Percentiles rank a stretch among this genome's conserved stretches.
Evolutionary conservation across 2,888 invertebrate genomes (phyloP).

Genomic region (Synergus gifuensis): DNA sequence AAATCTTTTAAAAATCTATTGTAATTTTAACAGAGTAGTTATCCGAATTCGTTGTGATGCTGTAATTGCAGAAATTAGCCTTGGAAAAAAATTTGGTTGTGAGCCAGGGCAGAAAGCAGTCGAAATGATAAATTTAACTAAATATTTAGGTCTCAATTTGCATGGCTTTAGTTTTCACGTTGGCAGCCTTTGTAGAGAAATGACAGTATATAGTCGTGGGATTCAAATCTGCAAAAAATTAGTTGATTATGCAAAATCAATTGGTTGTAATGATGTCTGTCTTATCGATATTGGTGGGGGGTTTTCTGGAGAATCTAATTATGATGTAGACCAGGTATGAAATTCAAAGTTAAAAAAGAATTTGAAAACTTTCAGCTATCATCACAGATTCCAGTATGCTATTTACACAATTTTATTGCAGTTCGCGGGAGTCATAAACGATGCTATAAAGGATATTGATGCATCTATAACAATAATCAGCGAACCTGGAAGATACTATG

Average conservation of each 20-base stretch:
- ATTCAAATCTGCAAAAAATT: slow-evolving; percentile 78
- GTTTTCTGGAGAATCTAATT: slow-evolving; percentile 78
- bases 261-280: slow-evolving; percentile 79
- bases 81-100: slow-evolving; percentile 72
- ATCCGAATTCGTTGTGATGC: slow-evolving; percentile 70
- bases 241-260: slow-evolving; percentile 77
- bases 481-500: slow-evolving; percentile 84
- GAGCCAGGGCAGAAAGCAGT: slow-evolving; percentile 65
- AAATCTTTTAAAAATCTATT: not conserved
- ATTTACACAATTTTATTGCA: slow-evolving; percentile 42
- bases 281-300: slow-evolving; percentile 83
- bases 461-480: slow-evolving; percentile 77
- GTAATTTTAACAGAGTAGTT: slow-evolving; percentile 59
- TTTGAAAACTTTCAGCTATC: not conserved
- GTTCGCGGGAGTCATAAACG: slow-evolving; percentile 78
- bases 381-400: not conserved
- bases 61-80: slow-evolving; percentile 46
- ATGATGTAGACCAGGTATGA: slow-evolving; percentile 77
- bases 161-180: slow-evolving; percentile 74
- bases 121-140: slow-evolving; percentile 63
- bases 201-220: slow-evolving; percentile 79
- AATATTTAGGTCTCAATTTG: slow-evolving; percentile 66
- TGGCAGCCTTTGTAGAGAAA: slow-evolving; percentile 73
- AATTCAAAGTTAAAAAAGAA: not conserved
- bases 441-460: slow-evolving; percentile 78